phyloP scores from a whole-genome alignment of 2,888 invertebrate genomes.

The Dascillus cervinus region DNA sequence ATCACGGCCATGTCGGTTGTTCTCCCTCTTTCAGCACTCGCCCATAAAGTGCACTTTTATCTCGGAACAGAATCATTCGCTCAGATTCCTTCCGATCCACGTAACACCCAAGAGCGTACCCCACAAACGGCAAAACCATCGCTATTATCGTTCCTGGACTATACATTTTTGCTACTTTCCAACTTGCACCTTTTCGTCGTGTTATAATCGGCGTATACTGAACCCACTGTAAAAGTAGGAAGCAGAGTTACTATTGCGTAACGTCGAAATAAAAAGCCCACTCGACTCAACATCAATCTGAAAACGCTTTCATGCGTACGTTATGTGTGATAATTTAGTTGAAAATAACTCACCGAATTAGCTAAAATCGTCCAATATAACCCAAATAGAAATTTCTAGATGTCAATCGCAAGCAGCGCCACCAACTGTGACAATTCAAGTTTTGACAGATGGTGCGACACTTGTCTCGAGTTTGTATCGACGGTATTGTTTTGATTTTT shows the following conservation, averaged over 20 bases:
- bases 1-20: slow-evolving; percentile 63
- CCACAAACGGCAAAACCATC: slow-evolving; percentile 49
- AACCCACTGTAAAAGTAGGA: slow-evolving; percentile 50
- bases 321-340: no score
- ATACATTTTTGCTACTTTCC: slow-evolving; percentile 47
- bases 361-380: no score
- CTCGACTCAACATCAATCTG: slow-evolving; percentile 47
- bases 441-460: no score
- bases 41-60: slow-evolving; percentile 73
- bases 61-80: slow-evolving; percentile 64
- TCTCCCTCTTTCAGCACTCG: slow-evolving; percentile 57
- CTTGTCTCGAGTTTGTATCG: no score
- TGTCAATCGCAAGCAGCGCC: no score
- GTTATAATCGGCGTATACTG: slow-evolving; percentile 66
- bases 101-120: slow-evolving; percentile 54
- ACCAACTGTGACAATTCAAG: no score
- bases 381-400: no score
- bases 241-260: slow-evolving; percentile 63
- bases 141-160: slow-evolving; percentile 46
- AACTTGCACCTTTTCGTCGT: slow-evolving; percentile 67
- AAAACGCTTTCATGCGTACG: slow-evolving; percentile 2
- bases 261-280: slow-evolving; percentile 45
- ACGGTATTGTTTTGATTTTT: background rate
- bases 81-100: slow-evolving; percentile 64
- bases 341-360: no score